Conservation (phyloP, 2,797 vertebrate genomes). For the Xiphophorus birchmanni region DNA sequence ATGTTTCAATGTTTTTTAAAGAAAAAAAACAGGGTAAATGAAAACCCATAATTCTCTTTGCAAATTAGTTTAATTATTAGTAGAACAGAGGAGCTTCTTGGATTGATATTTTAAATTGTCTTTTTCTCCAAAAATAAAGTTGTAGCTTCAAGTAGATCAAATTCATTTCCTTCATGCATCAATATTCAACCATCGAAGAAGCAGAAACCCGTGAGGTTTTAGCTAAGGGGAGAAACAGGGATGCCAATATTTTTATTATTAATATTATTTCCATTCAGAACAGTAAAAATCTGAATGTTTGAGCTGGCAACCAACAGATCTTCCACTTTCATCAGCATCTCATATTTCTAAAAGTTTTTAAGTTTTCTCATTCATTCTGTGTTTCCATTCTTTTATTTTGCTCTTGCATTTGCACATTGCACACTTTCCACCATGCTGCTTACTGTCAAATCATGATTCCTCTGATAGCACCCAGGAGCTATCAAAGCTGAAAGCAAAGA, state of each 20-base stretch:
- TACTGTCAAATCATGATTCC: conserved; percentile 35
- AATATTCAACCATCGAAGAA: conserved; percentile 46
- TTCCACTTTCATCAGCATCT: conserved; percentile 38
- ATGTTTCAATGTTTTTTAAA: not conserved
- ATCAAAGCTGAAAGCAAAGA: conserved; percentile 28
- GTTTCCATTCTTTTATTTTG: conserved; percentile 23
- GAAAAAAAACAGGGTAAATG: conserved; percentile 9
- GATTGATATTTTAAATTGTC: not conserved
- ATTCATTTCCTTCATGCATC: conserved; percentile 43
- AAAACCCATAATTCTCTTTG: conserved; percentile 11
- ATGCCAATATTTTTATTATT: conserved; percentile 57
- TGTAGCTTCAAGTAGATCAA: conserved; percentile 15
- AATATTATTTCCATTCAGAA: conserved; percentile 52
- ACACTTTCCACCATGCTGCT: conserved; percentile 37
- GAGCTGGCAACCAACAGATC: conserved; percentile 19
- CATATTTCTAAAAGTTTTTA: conserved; percentile 31
- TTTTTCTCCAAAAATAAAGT: conserved; percentile 18
- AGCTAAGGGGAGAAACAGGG: conserved; percentile 7
- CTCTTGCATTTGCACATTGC: conserved; percentile 5
- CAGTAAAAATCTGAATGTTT: conserved; percentile 34
- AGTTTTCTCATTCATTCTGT: conserved; percentile 25
- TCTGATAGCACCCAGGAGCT: conserved; percentile 58
- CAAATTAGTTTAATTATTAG: conserved; percentile 38
- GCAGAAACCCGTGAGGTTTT: conserved; percentile 35
- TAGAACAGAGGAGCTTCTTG: not conserved